Evolutionary conservation across 1,140 invertebrate genomes (phyloP), one percentile per base, ranked within the genome.

Genomic region (Steinernema feltiae): DNA sequence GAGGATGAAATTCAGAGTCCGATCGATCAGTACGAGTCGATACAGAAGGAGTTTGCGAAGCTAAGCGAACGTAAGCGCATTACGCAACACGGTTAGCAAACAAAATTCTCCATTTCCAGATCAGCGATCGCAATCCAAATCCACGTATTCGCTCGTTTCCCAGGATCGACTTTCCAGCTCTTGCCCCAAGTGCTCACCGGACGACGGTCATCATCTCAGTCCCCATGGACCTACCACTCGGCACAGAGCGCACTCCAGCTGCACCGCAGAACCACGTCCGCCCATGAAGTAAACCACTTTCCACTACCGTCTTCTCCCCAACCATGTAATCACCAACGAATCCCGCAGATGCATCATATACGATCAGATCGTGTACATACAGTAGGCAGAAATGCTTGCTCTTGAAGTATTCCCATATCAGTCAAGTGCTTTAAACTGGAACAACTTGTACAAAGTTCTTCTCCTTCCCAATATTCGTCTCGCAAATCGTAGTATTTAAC

Each of bases 1-100:
- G 77, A 78, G 30, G 77, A 78, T 41, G 77, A 78, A 30, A 79
- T 78, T 30, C 70, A 79, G 30, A 63, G 35, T 69, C 77, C 77
- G 12, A 30, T 70, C 21, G 63, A 70, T 15, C 73, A 75, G 41
- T n/a, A 70, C 0, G 29, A 73, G 21, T 48, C 53, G 21, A 32
- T 75, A 12, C 53, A 75, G 29, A 29, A 75, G 31, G 53, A 41
- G 0, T 72, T 75, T 1, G 3, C 31, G n/a, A 72, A 72, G 21
- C 35, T 32, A 29, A 72, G 1, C 29, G 35, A 72, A 35, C 18
- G 18, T 72, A 29, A 72, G 35, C n/a, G 21, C 29, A 32, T 29
- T 24, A 29, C 29, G 3, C 12, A 70, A 30, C 18, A 35, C 15
- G 21, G n/a, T 35, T 18, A 21, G 30, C 29, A n/a, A 18, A 21